Evolutionary conservation across 2,888 invertebrate species (phyloP).

Genomic region (Xestoiulus laeticollis): DNA sequence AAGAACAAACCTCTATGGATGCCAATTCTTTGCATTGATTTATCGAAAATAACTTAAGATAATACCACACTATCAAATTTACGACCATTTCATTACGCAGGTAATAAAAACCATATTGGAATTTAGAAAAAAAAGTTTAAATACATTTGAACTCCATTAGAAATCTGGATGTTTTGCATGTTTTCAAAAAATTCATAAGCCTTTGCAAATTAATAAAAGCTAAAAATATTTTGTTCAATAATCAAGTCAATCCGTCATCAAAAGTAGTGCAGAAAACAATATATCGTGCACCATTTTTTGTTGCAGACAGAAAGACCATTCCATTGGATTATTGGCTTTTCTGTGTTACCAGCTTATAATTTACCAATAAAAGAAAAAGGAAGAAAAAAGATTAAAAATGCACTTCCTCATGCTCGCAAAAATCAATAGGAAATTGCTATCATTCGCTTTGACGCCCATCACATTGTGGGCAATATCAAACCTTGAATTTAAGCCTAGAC

Average conservation of each 20-base stretch:
- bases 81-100: not conserved
- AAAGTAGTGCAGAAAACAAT: too few species aligned
- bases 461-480: not conserved
- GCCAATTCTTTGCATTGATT: not conserved
- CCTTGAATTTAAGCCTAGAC: not conserved
- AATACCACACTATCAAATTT: not conserved
- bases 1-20: not conserved
- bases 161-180: too few species aligned
- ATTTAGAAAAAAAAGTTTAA: too few species aligned
- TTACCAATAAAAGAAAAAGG: not conserved
- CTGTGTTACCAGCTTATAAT: not conserved
- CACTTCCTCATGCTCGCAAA: not conserved
- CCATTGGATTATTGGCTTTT: not conserved
- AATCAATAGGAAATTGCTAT: conserved; percentile 11
- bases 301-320: not conserved
- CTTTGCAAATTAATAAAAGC: too few species aligned
- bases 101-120: not conserved
- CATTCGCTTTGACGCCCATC: not conserved
- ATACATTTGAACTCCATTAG: too few species aligned
- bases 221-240: too few species aligned
- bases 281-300: not conserved
- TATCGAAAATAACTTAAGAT: not conserved
- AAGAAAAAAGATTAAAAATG: conserved; percentile 13
- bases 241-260: too few species aligned
- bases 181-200: too few species aligned